Conservation (phyloP, 2,113 vertebrate species). For the Paramormyrops kingsleyae region DNA sequence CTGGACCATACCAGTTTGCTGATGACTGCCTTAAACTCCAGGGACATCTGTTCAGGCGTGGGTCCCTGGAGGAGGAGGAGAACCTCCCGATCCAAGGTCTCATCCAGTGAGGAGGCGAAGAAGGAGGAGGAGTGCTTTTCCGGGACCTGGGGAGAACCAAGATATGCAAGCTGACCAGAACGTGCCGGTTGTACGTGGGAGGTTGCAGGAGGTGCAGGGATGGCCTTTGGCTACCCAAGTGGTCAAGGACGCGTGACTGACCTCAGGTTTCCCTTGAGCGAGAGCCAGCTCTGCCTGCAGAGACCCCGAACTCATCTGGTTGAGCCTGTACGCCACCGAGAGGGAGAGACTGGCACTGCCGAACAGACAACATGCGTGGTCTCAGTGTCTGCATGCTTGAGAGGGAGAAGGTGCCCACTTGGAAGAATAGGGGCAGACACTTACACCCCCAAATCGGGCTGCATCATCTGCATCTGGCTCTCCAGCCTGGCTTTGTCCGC, state of each 20-base stretch:
- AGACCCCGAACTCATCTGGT: conserved; percentile 58
- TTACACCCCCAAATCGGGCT: conserved; percentile 73
- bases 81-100: conserved; percentile 68
- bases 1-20: conserved; percentile 58
- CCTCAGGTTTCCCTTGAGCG: conserved; percentile 52
- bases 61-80: conserved; percentile 66
- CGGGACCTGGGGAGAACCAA: conserved; percentile 28
- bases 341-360: conserved; percentile 53
- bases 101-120: conserved; percentile 50
- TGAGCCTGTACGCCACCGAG: conserved; percentile 53
- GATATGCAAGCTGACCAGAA: conserved; percentile 1
- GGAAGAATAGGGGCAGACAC: conserved; percentile 33
- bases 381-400: neutral
- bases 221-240: neutral
- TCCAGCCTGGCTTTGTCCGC: conserved; percentile 73
- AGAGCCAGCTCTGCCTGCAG: conserved; percentile 72
- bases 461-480: conserved; percentile 67
- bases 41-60: conserved; percentile 53
- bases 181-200: neutral
- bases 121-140: conserved; percentile 38
- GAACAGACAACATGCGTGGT: neutral
- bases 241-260: neutral
- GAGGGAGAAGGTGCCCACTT: neutral
- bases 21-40: conserved; percentile 58
- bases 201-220: neutral